A percentile compares a stretch with the other conserved stretches of the same genome.
Conservation (phyloP, 2,888 invertebrate genomes). For the Andrena trimmerana region DNA sequence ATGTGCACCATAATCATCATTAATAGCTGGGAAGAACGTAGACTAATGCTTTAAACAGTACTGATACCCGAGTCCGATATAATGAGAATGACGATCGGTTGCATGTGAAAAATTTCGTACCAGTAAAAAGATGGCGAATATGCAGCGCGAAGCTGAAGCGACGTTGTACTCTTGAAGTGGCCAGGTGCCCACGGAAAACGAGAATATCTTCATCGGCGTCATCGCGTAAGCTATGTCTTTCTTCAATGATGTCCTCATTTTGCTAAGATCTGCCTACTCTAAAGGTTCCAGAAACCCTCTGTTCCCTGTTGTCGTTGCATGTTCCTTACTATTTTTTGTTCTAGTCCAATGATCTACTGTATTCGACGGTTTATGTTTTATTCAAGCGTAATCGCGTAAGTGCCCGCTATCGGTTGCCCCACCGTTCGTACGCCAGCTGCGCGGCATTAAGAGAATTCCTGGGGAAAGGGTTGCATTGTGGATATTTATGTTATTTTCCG, state of each 20-base stretch:
- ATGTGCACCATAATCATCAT: too few relatives aligned
- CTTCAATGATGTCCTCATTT: slow-evolving; percentile 6
- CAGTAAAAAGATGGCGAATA: background rate
- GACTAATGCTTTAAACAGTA: too few relatives aligned
- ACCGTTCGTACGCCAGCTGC: background rate
- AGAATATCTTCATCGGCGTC: slow-evolving; percentile 12
- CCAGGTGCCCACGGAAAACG: slow-evolving; percentile 46
- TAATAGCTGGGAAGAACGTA: too few relatives aligned
- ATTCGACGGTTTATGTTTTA: slow-evolving; percentile 8
- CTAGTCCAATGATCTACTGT: background rate
- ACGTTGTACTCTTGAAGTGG: slow-evolving; percentile 7
- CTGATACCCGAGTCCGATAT: too few relatives aligned
- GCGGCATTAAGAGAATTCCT: background rate
- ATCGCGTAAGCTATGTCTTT: slow-evolving; percentile 40
- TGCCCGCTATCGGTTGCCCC: background rate
- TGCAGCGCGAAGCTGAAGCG: background rate
- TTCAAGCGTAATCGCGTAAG: slow-evolving; percentile 24
- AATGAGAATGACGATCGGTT: too few relatives aligned
- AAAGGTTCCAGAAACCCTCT: background rate
- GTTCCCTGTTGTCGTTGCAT: background rate
- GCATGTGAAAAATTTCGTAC: background rate
- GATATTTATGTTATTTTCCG: background rate
- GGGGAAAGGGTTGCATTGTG: too few relatives aligned
- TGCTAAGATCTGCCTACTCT: background rate
- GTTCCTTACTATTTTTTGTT: background rate